Evolutionary conservation across 1,140 invertebrate species (phyloP).

Genomic region (Geopemphigus sp.): DNA sequence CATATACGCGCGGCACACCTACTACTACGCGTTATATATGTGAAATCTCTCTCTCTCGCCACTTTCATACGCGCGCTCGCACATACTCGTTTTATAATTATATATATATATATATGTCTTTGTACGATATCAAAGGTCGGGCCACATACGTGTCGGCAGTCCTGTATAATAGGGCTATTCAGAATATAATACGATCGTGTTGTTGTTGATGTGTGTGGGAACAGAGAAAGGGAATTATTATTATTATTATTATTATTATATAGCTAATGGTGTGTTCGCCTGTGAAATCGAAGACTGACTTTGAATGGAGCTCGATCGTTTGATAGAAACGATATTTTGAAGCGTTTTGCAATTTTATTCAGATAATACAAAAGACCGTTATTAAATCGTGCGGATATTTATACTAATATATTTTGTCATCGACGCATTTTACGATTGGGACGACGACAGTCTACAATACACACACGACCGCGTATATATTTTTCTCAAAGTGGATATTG

Average conservation of each 20-base stretch:
- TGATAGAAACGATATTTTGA: neutral
- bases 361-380: neutral
- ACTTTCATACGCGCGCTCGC: neutral
- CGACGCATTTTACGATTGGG: too few relatives aligned
- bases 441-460: too few relatives aligned
- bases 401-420: neutral
- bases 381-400: neutral
- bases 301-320: neutral
- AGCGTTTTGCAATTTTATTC: neutral
- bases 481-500: too few relatives aligned
- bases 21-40: neutral
- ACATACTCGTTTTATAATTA: too few relatives aligned
- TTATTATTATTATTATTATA: too few relatives aligned
- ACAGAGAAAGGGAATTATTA: constrained; percentile 3
- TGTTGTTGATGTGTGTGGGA: neutral
- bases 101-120: neutral
- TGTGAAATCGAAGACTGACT: constrained; percentile 15
- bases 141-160: constrained; percentile 22
- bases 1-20: too few relatives aligned
- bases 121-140: constrained; percentile 30
- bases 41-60: neutral
- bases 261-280: neutral
- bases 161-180: constrained; percentile 40
- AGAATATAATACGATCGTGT: constrained; percentile 13
- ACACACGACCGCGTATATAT: too few relatives aligned